phyloP scores from a whole-genome alignment of 2,888 invertebrate species.

The Scaptomyza cyrtandrae region DNA sequence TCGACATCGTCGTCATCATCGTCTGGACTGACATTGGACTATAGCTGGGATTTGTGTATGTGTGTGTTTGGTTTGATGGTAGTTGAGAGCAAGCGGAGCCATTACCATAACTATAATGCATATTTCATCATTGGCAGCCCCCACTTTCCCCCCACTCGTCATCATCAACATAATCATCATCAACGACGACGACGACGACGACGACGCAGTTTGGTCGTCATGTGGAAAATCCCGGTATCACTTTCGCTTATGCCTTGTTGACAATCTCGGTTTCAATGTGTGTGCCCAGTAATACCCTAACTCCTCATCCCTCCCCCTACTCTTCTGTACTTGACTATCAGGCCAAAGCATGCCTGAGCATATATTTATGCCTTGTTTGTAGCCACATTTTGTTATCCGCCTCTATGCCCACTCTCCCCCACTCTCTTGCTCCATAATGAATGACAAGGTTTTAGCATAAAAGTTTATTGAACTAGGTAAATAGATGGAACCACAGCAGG shows the following conservation, averaged over 20 bases:
- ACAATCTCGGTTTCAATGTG: slow-evolving; percentile 77
- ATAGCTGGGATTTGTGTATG: slow-evolving; percentile 15
- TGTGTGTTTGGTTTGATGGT: slow-evolving; percentile 40
- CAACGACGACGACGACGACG: slow-evolving; percentile 36
- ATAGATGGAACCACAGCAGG: slow-evolving; percentile 32
- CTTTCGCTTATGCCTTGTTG: slow-evolving; percentile 77
- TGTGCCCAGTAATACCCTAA: slow-evolving; percentile 13
- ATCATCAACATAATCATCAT: slow-evolving; percentile 47
- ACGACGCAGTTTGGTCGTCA: slow-evolving; percentile 49
- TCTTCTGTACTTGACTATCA: slow-evolving; percentile 34
- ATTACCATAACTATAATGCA: slow-evolving; percentile 81
- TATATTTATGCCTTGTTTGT: slow-evolving; percentile 69
- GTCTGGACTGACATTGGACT: slow-evolving; percentile 18
- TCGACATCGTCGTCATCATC: slow-evolving; percentile 12
- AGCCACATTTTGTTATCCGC: slow-evolving; percentile 10
- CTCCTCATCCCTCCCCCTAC: not conserved
- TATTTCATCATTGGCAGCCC: slow-evolving; percentile 73
- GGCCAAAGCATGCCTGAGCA: slow-evolving; percentile 65
- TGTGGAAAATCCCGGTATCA: slow-evolving; percentile 78
- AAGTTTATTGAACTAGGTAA: slow-evolving; percentile 75
- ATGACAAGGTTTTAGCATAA: slow-evolving; percentile 73
- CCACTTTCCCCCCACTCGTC: slow-evolving; percentile 16
- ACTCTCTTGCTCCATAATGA: slow-evolving; percentile 38
- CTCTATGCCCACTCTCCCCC: no score
- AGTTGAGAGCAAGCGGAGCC: slow-evolving; percentile 59